Evolutionary conservation across 2,113 vertebrate species (phyloP).

Genomic region (Antigone vipio): DNA sequence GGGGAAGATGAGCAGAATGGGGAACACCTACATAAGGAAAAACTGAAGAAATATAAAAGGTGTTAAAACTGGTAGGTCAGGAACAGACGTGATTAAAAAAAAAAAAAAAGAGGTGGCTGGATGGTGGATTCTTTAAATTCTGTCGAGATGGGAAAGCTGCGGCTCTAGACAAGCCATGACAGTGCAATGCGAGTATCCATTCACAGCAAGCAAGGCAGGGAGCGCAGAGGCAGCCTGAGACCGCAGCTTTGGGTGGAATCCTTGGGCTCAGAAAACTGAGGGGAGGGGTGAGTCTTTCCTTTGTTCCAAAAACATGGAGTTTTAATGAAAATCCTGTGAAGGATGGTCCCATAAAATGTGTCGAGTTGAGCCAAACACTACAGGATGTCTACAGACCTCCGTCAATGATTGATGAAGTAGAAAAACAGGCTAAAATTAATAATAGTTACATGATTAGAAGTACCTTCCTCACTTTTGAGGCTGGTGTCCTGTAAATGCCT

Average conservation of each 20-base stretch:
- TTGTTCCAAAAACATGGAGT: not conserved
- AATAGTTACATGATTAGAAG: not conserved
- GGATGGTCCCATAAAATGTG: not conserved
- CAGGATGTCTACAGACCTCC: not conserved
- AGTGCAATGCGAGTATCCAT: not conserved
- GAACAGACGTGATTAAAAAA: not conserved
- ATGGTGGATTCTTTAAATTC: not conserved
- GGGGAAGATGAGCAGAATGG: not conserved
- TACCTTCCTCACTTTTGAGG: not conserved
- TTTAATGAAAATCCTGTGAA: not conserved
- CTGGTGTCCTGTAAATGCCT: not conserved
- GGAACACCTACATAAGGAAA: not conserved
- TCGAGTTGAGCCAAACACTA: not conserved
- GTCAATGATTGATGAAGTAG: not conserved
- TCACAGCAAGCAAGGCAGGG: not conserved
- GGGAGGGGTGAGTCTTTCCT: not conserved
- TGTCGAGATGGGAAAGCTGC: not conserved
- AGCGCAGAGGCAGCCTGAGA: not conserved
- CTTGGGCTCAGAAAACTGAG: not conserved
- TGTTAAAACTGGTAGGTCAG: not conserved
- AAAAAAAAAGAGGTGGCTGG: not conserved
- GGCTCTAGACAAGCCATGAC: not conserved
- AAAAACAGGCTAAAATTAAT: not conserved
- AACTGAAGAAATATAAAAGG: not conserved
- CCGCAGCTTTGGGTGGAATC: fast-evolving